phyloP scores from a whole-genome alignment of 2,888 invertebrate species.

The Globia sparganii region DNA sequence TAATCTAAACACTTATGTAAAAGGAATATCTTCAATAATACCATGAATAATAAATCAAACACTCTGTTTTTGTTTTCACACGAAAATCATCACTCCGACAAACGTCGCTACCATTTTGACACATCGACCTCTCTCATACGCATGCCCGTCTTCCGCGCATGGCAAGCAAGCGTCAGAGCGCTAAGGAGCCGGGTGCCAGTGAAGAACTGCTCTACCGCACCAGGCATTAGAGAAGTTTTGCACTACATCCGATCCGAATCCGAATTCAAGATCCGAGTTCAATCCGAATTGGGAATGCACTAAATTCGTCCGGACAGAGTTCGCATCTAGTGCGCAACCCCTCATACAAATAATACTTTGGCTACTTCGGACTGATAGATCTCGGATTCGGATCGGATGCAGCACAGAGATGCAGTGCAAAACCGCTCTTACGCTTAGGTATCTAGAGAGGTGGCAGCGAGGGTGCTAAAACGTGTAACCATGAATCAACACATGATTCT shows the following conservation, averaged over 20 bases:
- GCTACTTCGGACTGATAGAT: too few species aligned
- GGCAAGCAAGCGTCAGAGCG: neutral
- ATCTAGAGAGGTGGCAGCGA: too few species aligned
- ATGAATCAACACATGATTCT: too few species aligned
- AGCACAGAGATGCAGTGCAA: too few species aligned
- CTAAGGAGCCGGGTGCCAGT: neutral
- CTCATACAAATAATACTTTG: too few species aligned
- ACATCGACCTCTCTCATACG: neutral
- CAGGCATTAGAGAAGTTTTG: neutral
- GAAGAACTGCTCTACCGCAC: neutral
- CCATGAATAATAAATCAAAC: neutral
- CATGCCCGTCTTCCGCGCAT: neutral
- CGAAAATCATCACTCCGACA: neutral
- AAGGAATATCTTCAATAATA: neutral
- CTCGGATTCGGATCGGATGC: too few species aligned
- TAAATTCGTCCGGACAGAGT: too few species aligned
- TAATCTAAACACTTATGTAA: neutral
- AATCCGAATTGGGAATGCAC: neutral
- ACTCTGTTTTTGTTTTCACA: neutral
- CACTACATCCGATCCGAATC: neutral
- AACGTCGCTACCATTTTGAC: neutral
- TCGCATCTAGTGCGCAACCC: too few species aligned
- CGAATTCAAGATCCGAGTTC: neutral
- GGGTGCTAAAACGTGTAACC: too few species aligned
- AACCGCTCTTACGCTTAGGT: too few species aligned